These are phyloP conservation scores for Aurelia aurita DNA, from an alignment of 30 jellyfish, hydroid and myxozoan species.

Conservation along the genomic window DNA sequence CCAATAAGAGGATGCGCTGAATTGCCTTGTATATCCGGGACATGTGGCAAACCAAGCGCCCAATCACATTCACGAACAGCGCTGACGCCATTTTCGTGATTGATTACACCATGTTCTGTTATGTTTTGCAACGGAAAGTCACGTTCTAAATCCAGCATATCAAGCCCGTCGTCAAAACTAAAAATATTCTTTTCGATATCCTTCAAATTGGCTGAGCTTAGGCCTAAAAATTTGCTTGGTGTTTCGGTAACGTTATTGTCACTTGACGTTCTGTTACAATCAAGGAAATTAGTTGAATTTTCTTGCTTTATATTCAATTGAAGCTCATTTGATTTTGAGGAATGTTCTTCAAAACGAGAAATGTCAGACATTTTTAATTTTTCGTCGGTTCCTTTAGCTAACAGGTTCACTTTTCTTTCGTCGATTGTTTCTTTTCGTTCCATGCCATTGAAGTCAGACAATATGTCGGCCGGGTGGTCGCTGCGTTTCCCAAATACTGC, in stretches of 20 bases:
- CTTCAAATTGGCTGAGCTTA: constrained; percentile 57
- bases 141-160: constrained; percentile 53
- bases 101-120: background rate
- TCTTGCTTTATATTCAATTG: constrained; percentile 41
- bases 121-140: constrained; percentile 49
- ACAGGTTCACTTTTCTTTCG: constrained; percentile 31
- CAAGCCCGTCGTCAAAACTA: constrained; percentile 70
- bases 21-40: constrained; percentile 31
- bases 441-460: constrained; percentile 48
- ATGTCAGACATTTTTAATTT: background rate
- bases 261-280: constrained; percentile 6
- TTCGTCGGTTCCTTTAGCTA: background rate
- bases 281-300: background rate
- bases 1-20: constrained; percentile 13
- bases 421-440: constrained; percentile 36
- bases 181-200: constrained; percentile 63
- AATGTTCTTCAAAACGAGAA: background rate
- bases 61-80: constrained; percentile 43
- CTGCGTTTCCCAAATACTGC: constrained; percentile 18
- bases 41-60: constrained; percentile 54
- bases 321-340: background rate
- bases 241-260: constrained; percentile 7
- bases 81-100: constrained; percentile 38
- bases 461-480: constrained; percentile 59
- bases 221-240: constrained; percentile 52